A percentile compares a stretch with the other conserved stretches of the same genome.
Conservation (phyloP, 2,113 vertebrate genomes). For the Regulus satrapa region DNA sequence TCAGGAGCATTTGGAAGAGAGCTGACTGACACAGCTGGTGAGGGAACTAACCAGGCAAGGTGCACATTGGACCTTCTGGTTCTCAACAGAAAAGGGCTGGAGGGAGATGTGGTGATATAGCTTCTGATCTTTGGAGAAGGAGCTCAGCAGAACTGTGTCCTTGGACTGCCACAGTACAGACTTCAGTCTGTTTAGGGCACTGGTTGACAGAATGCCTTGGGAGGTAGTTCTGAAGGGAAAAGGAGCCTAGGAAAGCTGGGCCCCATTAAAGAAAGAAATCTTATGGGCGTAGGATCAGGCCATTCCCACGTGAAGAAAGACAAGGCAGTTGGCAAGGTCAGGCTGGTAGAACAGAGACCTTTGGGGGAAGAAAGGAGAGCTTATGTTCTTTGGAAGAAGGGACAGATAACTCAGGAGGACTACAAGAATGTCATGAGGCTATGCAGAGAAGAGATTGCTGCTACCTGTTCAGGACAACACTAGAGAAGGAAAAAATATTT, state of each 20-base stretch:
- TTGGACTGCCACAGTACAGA: neutral
- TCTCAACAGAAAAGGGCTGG: neutral
- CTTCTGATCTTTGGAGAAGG: neutral
- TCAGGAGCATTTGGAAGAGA: neutral
- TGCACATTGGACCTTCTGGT: neutral
- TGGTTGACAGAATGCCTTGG: neutral
- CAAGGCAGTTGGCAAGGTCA: neutral
- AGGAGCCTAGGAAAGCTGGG: neutral
- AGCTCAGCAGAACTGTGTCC: neutral
- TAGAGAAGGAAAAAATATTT: neutral
- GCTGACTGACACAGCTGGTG: too few species aligned
- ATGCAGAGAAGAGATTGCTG: neutral
- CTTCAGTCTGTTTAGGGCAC: neutral
- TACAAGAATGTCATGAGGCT: neutral
- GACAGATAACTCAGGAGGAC: rapidly evolving
- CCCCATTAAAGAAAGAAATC: neutral
- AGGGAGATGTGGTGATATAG: neutral
- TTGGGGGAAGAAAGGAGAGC: neutral
- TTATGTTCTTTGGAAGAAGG: neutral
- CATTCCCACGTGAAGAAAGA: neutral
- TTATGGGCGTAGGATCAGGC: neutral
- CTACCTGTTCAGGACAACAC: neutral
- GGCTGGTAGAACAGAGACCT: neutral
- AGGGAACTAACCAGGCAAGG: neutral
- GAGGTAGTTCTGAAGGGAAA: neutral